These are phyloP conservation scores for Anodontia alba DNA, from an alignment of 2,888 invertebrate genomes.

Conservation along the genomic window DNA sequence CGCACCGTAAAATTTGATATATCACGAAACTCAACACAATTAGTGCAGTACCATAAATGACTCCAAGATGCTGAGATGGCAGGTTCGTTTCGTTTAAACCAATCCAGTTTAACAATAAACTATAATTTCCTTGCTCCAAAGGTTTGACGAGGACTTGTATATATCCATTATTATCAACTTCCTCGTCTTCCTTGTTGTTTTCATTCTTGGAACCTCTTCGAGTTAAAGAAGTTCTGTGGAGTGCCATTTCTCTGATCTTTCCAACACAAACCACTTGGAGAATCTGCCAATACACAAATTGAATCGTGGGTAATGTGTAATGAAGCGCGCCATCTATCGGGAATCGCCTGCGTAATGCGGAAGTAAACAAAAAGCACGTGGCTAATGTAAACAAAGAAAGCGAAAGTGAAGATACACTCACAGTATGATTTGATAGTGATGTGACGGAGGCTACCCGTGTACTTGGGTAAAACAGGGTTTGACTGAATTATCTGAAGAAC, in stretches of 20 bases:
- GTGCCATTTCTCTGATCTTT: constrained; percentile 70
- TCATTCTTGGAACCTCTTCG: constrained; percentile 80
- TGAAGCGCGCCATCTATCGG: constrained; percentile 67
- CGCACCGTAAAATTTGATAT: constrained; percentile 78
- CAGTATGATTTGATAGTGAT: no score
- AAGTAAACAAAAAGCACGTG: constrained; percentile 59
- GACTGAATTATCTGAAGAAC: no score
- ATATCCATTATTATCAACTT: constrained; percentile 92
- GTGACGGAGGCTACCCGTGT: no score
- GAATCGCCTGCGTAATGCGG: constrained; percentile 62
- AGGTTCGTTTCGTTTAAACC: constrained; percentile 74
- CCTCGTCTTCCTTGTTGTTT: constrained; percentile 78
- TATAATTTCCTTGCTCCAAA: constrained; percentile 79
- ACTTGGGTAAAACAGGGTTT: no score
- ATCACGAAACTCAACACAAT: constrained; percentile 70
- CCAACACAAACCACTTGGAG: constrained; percentile 16
- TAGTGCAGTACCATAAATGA: constrained; percentile 74
- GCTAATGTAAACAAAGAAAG: not conserved
- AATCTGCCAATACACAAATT: constrained; percentile 44
- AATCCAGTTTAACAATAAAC: constrained; percentile 79
- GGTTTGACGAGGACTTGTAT: constrained; percentile 86
- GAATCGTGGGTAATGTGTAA: constrained; percentile 72
- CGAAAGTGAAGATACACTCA: not conserved
- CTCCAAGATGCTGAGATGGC: constrained; percentile 74
- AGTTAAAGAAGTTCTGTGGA: constrained; percentile 73